Evolutionary conservation across 2,113 vertebrate genomes (phyloP).

Genomic region (Myrmecophaga tridactyla): DNA sequence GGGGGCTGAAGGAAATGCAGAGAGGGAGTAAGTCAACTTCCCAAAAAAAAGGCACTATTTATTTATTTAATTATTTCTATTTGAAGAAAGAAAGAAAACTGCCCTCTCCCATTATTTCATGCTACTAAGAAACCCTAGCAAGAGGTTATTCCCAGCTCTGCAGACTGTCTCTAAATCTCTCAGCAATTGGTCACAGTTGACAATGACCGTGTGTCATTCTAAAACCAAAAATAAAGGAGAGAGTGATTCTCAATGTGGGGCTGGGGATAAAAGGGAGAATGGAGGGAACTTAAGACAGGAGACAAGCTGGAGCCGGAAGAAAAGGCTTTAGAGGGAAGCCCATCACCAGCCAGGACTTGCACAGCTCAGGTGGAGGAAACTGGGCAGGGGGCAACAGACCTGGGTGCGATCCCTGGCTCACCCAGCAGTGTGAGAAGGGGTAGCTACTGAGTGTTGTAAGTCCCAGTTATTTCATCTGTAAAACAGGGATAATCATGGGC

Average conservation of each 20-base stretch:
- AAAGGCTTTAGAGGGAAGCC: neutral
- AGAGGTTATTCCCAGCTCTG: neutral
- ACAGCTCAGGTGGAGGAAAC: neutral
- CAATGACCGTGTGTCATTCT: neutral
- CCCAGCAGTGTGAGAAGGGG: neutral
- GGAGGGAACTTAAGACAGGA: neutral
- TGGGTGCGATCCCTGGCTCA: neutral
- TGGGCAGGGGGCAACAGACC: accelerated
- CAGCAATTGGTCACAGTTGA: neutral
- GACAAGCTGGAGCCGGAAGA: neutral
- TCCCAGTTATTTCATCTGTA: neutral
- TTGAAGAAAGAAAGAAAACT: constrained; percentile 1
- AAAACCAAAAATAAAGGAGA: neutral
- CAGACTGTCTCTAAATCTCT: neutral
- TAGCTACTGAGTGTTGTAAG: accelerated
- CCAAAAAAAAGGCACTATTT: neutral
- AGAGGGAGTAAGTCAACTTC: neutral
- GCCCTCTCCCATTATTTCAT: neutral
- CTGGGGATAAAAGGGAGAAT: neutral
- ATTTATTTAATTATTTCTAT: too few relatives aligned
- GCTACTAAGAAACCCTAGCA: neutral
- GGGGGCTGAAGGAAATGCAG: neutral
- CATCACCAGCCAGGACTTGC: neutral
- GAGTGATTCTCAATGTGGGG: neutral
- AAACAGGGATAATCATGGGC: neutral